Evolutionary conservation across 2,113 vertebrate species (phyloP).

Genomic region (Salvelinus alpinus): DNA sequence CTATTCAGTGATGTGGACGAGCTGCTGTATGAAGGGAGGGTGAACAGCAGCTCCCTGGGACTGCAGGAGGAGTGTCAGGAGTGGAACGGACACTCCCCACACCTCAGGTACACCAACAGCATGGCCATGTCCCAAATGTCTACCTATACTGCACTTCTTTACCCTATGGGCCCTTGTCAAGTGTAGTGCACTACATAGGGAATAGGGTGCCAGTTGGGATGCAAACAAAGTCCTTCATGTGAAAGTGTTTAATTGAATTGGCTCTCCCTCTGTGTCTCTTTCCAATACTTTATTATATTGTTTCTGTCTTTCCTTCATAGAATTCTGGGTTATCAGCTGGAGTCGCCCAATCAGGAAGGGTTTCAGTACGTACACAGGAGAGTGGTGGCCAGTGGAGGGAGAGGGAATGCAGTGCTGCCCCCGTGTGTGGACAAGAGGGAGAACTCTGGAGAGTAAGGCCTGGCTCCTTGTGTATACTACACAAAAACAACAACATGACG

Average conservation of each 20-base stretch:
- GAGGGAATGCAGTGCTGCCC: constrained; percentile 8
- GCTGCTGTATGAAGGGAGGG: constrained; percentile 83
- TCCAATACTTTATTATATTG: not conserved
- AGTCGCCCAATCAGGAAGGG: constrained; percentile 76
- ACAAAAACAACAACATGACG: too few relatives aligned
- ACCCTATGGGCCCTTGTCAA: too few relatives aligned
- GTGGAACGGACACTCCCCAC: constrained; percentile 77
- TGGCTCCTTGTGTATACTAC: too few relatives aligned
- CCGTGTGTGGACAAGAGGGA: constrained; percentile 37
- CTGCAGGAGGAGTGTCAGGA: constrained; percentile 77
- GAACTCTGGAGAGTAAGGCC: constrained; percentile 67
- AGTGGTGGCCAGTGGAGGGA: constrained; percentile 13
- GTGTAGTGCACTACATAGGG: too few relatives aligned
- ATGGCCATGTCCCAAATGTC: not conserved
- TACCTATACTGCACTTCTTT: too few relatives aligned
- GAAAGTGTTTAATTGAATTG: not conserved
- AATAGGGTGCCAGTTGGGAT: not conserved
- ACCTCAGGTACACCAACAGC: constrained; percentile 75
- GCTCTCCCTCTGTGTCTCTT: not conserved
- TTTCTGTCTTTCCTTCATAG: constrained; percentile 40
- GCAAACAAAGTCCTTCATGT: not conserved
- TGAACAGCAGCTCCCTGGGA: constrained; percentile 70
- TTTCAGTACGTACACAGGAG: constrained; percentile 73
- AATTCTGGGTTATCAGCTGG: constrained; percentile 78
- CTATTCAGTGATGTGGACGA: constrained; percentile 83